Base-by-base conservation (phyloP, 2,888 invertebrate species). In the Bombylius major region DNA sequence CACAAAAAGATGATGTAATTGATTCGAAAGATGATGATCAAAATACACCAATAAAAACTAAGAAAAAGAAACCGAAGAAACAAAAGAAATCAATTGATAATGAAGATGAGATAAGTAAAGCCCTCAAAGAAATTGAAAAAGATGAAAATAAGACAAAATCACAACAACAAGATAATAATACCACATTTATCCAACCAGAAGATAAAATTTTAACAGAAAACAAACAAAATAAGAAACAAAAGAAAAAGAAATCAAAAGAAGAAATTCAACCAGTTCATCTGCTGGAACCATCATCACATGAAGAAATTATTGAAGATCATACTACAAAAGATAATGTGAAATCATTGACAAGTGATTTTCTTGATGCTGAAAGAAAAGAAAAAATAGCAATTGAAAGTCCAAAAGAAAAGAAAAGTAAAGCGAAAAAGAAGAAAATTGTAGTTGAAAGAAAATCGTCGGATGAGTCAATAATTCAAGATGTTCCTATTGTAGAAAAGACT, bases 21-120 rank as follows among this genome's bases (percentile, higher is more conserved):
- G 72, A 74, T 54, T 69, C 69, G 56, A 72, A 66, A 57, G 70
- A 70, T 56, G 60, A 72, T 6, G 68, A 69, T 62, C 70, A 71
- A 59, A 8, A 3, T 39, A 50, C 46, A 53, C 59, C 62, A 13
- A 66, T 67, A 57, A 57, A 57, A 46, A 58, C 61, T 49, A 70
- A 70, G 65, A 71, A 66, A 56, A 71, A 70, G 64, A 56, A 60
- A 6, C 69, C 33, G 45, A 55, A 52, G 50, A 60, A 61, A 48
- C 53, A 56, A 46, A 55, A 61, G 56, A 53, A 59, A 55, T 54
- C 57, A 67, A 65, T 59, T 66, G 63, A 71, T 59, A 46, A 45
- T 14, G 76, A 75, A 65, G 50, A 56, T 7, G 47, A 36, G 47
- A 57, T 55, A 51, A 58, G 57, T 44, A 39, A 50, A 7, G 58